Conservation (phyloP, 2,113 vertebrate genomes). For the Dasyornis broadbenti region DNA sequence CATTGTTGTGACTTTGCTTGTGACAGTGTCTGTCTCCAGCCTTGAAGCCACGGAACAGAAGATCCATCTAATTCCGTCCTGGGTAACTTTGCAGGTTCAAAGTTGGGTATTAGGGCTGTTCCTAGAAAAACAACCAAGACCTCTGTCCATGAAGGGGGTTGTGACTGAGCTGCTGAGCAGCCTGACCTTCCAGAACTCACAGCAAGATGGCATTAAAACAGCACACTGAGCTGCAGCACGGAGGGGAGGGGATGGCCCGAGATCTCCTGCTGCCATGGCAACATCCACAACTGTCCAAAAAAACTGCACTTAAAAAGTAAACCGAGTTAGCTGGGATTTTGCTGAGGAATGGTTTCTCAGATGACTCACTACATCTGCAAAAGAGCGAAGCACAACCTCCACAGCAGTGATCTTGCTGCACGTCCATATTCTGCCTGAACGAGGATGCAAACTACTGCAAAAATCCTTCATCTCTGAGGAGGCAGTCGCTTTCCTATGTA, state of each 20-base stretch:
- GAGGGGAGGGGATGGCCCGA: not conserved
- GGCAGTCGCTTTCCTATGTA: not conserved
- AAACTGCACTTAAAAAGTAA: not conserved
- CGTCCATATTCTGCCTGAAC: not conserved
- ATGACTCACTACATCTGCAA: not conserved
- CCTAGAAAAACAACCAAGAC: not conserved
- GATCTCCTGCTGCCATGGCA: not conserved
- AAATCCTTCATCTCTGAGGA: not conserved
- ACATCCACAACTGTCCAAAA: not conserved
- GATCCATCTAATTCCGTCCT: not conserved
- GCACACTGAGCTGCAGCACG: not conserved
- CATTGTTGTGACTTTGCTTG: not conserved
- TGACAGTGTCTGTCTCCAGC: not conserved
- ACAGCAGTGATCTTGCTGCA: not conserved
- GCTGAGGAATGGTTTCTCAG: not conserved
- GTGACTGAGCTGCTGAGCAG: not conserved
- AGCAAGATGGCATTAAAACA: constrained; percentile 35
- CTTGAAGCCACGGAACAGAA: not conserved
- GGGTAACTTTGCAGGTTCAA: not conserved
- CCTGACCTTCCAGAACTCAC: constrained; percentile 14
- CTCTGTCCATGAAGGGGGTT: not conserved
- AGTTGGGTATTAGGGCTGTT: not conserved
- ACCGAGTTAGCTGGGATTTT: not conserved
- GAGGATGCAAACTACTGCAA: not conserved
- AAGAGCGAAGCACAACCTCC: not conserved